Evolutionary conservation across 1,140 invertebrate genomes (phyloP).

Genomic region (Macrosteles quadrilineatus): DNA sequence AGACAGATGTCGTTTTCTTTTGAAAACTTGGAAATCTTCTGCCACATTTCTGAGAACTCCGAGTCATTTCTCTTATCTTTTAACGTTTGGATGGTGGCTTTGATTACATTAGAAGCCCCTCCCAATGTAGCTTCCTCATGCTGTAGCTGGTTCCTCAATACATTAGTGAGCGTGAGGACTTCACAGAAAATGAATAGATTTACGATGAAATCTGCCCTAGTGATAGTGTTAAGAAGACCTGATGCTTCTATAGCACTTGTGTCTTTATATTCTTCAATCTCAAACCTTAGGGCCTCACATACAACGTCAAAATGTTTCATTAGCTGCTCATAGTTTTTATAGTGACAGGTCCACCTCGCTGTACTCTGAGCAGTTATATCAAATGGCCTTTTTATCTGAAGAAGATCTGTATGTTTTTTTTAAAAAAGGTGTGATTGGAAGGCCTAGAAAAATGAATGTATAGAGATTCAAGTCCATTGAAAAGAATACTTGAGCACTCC

Average conservation of each 20-base stretch:
- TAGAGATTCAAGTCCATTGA: too few relatives aligned
- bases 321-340: slow-evolving; percentile 10
- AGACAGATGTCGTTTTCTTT: too few relatives aligned
- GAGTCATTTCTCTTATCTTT: too few relatives aligned
- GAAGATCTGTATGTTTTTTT: neutral
- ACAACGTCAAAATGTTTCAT: neutral
- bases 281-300: neutral
- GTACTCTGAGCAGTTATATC: slow-evolving; percentile 1
- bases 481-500: too few relatives aligned
- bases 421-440: too few relatives aligned
- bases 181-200: neutral
- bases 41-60: too few relatives aligned
- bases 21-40: too few relatives aligned
- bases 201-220: neutral
- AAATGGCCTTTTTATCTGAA: slow-evolving; percentile 3
- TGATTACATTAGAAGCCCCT: too few relatives aligned
- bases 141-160: too few relatives aligned
- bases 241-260: neutral
- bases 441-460: too few relatives aligned
- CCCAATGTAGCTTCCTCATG: too few relatives aligned
- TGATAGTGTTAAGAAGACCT: neutral
- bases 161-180: neutral
- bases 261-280: slow-evolving; percentile 1
- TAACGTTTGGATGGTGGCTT: too few relatives aligned
- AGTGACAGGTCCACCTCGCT: neutral